phyloP scores from a whole-genome alignment of 2,113 vertebrate genomes.

The Tautogolabrus adspersus region DNA sequence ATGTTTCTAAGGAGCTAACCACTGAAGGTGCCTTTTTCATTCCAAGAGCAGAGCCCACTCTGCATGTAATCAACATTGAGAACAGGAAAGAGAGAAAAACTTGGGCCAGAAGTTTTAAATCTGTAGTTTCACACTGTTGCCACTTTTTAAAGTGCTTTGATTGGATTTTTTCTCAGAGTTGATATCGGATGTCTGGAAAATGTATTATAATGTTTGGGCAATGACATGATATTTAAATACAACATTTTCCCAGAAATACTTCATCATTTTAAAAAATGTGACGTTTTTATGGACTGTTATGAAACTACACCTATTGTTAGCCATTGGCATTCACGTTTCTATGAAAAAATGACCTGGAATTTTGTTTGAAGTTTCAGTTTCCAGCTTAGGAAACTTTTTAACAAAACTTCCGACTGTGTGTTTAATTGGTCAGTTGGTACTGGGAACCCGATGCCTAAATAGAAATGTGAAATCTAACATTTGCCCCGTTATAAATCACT shows the following conservation, averaged over 20 bases:
- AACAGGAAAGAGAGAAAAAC: conserved; percentile 5
- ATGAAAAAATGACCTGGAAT: conserved; percentile 9
- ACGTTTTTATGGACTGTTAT: conserved; percentile 20
- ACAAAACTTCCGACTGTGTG: conserved; percentile 18
- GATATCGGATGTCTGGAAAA: conserved; percentile 47
- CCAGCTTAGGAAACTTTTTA: conserved; percentile 3
- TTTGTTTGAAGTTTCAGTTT: conserved; percentile 16
- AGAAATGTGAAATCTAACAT: conserved; percentile 68
- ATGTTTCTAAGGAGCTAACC: conserved; percentile 52
- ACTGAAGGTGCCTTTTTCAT: conserved; percentile 78
- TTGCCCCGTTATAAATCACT: conserved; percentile 41
- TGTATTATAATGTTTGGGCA: neutral
- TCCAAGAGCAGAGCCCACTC: conserved; percentile 43
- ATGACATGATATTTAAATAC: neutral
- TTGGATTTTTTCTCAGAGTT: conserved; percentile 6
- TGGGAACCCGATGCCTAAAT: conserved; percentile 40
- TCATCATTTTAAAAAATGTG: neutral
- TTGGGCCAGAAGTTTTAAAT: conserved; percentile 44
- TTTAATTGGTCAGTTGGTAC: conserved; percentile 45
- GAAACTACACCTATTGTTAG: conserved; percentile 15
- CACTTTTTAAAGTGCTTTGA: conserved; percentile 63
- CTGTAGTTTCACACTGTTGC: conserved; percentile 65
- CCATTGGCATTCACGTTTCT: conserved; percentile 4
- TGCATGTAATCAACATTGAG: conserved; percentile 11
- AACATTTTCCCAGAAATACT: neutral